A percentile compares a stretch with the other conserved stretches of the same genome.
phyloP scores from a whole-genome alignment of 2,797 vertebrate genomes.

The Podargus strigoides region DNA sequence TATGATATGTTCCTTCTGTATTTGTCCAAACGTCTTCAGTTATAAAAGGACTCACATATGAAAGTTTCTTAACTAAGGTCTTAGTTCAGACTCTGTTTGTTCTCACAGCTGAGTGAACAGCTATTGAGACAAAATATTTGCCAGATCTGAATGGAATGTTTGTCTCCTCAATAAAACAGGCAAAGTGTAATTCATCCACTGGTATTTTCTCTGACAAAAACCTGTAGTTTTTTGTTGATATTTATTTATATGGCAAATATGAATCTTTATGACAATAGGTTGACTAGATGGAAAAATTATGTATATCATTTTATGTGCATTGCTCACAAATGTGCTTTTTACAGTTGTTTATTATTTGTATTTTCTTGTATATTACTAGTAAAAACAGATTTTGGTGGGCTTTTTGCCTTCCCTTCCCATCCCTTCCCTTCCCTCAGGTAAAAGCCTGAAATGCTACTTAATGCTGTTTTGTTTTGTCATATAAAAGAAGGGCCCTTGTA shows the following conservation, averaged over 20 bases:
- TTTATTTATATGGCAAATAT: not conserved
- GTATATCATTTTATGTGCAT: not conserved
- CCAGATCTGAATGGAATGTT: not conserved
- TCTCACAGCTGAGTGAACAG: conserved; percentile 26
- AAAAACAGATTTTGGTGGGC: not conserved
- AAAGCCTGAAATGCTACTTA: not conserved
- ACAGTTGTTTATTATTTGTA: not conserved
- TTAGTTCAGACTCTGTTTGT: conserved; percentile 46
- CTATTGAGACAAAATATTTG: conserved; percentile 48
- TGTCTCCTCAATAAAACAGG: conserved; percentile 16
- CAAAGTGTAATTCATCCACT: conserved; percentile 12
- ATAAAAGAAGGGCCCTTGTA: not conserved
- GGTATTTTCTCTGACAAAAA: not conserved
- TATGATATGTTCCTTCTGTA: not conserved
- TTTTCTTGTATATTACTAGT: not conserved
- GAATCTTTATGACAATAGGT: not conserved
- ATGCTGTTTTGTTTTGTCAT: not conserved
- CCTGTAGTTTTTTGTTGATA: not conserved
- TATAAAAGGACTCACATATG: not conserved
- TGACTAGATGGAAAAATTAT: not conserved
- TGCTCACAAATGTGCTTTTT: not conserved
- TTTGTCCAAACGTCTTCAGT: not conserved
- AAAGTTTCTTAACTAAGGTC: conserved; percentile 15
- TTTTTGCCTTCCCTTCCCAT: not conserved
- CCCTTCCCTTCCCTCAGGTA: too few relatives aligned